phyloP scores from a whole-genome alignment of 2,888 invertebrate genomes.

The Lissonota sp. region DNA sequence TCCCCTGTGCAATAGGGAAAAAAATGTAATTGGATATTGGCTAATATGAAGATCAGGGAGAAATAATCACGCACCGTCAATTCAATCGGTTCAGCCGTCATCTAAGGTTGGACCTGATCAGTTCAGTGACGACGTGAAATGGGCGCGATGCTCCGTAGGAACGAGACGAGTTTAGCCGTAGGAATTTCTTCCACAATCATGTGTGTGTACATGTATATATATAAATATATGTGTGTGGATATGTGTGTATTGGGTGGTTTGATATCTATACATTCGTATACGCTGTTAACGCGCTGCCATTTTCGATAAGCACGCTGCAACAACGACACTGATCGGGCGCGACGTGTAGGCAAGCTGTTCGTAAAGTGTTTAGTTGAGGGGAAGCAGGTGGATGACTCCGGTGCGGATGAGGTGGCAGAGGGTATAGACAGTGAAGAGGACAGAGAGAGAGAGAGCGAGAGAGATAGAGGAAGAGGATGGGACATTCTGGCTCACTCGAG shows the following conservation, averaged over 20 bases:
- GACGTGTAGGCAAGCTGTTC: constrained; percentile 83
- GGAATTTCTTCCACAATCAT: constrained; percentile 18
- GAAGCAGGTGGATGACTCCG: constrained; percentile 75
- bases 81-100: constrained; percentile 68
- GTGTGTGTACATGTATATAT: neutral
- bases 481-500: neutral
- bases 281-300: constrained; percentile 82
- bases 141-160: constrained; percentile 62
- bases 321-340: constrained; percentile 81
- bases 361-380: constrained; percentile 83
- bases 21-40: constrained; percentile 58
- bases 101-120: constrained; percentile 65
- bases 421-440: constrained; percentile 25
- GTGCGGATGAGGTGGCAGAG: constrained; percentile 63
- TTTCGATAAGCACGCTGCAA: constrained; percentile 81
- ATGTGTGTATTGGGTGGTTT: constrained; percentile 44
- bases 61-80: constrained; percentile 68
- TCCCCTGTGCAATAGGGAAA: constrained; percentile 56
- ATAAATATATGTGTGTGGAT: neutral
- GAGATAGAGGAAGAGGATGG: constrained; percentile 34
- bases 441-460: constrained; percentile 35
- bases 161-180: constrained; percentile 60
- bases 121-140: constrained; percentile 44
- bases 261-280: constrained; percentile 67
- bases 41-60: constrained; percentile 31